These are phyloP conservation scores for Venustaconcha ellipsiformis DNA, from an alignment of 1,140 invertebrate genomes.

Conservation along the genomic window DNA sequence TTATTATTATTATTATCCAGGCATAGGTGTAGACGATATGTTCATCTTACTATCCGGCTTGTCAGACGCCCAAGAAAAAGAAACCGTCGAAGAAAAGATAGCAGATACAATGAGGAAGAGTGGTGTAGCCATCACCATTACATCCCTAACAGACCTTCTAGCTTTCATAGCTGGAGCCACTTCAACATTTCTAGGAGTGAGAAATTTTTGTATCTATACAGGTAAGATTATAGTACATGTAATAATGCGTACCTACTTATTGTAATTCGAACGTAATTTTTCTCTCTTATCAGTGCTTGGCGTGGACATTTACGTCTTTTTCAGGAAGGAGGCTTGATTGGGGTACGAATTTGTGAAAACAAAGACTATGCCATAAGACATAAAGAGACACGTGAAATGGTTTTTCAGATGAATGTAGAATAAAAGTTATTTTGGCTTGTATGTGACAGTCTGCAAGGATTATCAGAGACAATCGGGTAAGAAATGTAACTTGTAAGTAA, in stretches of 20 bases:
- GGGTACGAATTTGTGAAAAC: too few relatives aligned
- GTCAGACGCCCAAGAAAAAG: not conserved
- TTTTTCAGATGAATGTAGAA: not conserved
- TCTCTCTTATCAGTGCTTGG: not conserved
- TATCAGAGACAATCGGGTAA: too few relatives aligned
- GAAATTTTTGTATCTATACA: slow-evolving; percentile 97
- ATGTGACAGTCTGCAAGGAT: too few relatives aligned
- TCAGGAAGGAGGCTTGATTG: not conserved
- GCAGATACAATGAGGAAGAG: slow-evolving; percentile 89
- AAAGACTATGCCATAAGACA: too few relatives aligned
- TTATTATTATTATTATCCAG: slow-evolving; percentile 69
- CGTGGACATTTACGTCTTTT: not conserved
- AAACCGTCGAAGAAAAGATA: slow-evolving; percentile 83
- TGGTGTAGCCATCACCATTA: slow-evolving; percentile 97
- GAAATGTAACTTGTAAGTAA: too few relatives aligned
- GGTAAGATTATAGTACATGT: slow-evolving; percentile 70
- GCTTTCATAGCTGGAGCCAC: slow-evolving; percentile 95
- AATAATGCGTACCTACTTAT: not conserved
- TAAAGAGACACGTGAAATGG: not conserved
- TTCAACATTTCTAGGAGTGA: slow-evolving; percentile 92
- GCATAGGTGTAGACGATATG: slow-evolving; percentile 94
- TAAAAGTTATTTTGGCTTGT: too few relatives aligned
- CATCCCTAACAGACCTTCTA: slow-evolving; percentile 94
- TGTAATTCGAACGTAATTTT: not conserved
- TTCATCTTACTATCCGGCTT: slow-evolving; percentile 91